phyloP scores from a whole-genome alignment of 92 coral and sea anemone species.

The Diadumene lineata region DNA sequence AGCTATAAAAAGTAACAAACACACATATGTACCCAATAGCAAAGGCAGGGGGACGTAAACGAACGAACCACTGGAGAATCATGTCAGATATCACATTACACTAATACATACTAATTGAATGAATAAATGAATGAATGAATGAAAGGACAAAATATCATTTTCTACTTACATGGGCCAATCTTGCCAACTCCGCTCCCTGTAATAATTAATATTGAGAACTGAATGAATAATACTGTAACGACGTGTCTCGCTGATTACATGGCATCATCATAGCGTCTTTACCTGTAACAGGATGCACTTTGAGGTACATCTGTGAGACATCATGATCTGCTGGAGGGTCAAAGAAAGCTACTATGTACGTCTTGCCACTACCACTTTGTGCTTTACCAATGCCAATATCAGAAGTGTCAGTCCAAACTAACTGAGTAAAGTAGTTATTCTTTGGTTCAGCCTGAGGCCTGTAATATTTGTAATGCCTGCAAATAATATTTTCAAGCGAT shows the following conservation, averaged over 20 bases:
- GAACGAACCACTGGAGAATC: too few relatives aligned
- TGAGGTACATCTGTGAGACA: conserved; percentile 39
- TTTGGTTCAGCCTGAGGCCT: conserved; percentile 55
- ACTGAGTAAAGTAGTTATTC: conserved; percentile 79
- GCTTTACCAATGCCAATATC: conserved; percentile 88
- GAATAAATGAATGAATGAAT: too few relatives aligned
- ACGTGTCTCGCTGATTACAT: too few relatives aligned
- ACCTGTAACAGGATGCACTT: conserved; percentile 94
- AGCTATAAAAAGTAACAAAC: conserved; percentile 37
- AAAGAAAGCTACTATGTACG: conserved; percentile 84
- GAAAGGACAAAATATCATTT: neutral
- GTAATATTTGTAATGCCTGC: conserved; percentile 79
- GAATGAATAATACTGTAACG: too few relatives aligned
- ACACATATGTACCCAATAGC: too few relatives aligned
- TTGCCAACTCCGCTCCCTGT: conserved; percentile 95
- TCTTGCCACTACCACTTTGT: conserved; percentile 53
- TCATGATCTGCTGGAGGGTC: conserved; percentile 56
- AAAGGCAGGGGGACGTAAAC: too few relatives aligned
- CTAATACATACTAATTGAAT: neutral
- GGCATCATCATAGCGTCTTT: neutral
- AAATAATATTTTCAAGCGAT: too few relatives aligned
- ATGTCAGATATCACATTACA: too few relatives aligned
- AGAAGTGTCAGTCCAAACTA: conserved; percentile 76
- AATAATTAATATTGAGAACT: neutral
- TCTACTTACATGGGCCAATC: conserved; percentile 72